These are phyloP conservation scores for Drosophila sulfurigaster DNA, from an alignment of 1,140 invertebrate species.

Conservation along the genomic window DNA sequence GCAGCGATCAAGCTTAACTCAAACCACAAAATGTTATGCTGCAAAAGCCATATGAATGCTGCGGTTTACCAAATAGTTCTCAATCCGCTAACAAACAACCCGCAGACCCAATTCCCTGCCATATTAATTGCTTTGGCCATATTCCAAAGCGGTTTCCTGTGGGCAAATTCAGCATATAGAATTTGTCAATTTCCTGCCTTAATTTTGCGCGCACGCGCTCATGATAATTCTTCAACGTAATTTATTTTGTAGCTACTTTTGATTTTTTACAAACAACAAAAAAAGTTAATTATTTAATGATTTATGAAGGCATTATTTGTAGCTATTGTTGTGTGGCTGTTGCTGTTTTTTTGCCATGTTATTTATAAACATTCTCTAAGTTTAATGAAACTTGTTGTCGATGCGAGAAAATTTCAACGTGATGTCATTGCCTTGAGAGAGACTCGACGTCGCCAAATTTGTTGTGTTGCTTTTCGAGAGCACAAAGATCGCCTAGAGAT, in stretches of 20 bases:
- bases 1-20: conserved; percentile 24
- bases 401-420: conserved; percentile 40
- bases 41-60: conserved; percentile 63
- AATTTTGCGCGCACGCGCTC: conserved; percentile 60
- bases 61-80: conserved; percentile 22
- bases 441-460: conserved; percentile 74
- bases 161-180: conserved; percentile 33
- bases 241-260: conserved; percentile 35
- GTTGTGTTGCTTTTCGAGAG: conserved; percentile 23
- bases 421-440: conserved; percentile 67
- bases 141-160: conserved; percentile 62
- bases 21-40: conserved; percentile 28
- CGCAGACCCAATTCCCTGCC: conserved; percentile 8
- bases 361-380: conserved; percentile 79
- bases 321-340: conserved; percentile 45
- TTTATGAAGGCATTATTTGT: conserved; percentile 66
- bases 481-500: conserved; percentile 40
- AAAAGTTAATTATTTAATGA: conserved; percentile 83
- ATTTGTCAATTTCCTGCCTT: conserved; percentile 66
- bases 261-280: conserved; percentile 40
- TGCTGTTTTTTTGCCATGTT: conserved; percentile 39
- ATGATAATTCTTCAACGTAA: conserved; percentile 29
- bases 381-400: conserved; percentile 78
- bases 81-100: conserved; percentile 34
- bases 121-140: conserved; percentile 48